Evolutionary conservation across 2,797 vertebrate genomes (phyloP).

Genomic region (Selene dorsalis): DNA sequence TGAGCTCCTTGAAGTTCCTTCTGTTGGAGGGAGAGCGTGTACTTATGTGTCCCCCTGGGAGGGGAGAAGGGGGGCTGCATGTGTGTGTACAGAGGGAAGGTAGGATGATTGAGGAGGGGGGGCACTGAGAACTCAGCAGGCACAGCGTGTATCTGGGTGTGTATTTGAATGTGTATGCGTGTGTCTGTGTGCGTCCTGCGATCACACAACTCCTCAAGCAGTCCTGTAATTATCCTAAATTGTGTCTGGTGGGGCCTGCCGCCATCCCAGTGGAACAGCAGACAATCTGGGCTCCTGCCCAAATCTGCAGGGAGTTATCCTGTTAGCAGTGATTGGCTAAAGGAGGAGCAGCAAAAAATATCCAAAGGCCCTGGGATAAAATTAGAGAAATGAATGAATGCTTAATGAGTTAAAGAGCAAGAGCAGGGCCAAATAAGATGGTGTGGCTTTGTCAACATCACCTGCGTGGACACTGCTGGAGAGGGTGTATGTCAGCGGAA

Average conservation of each 20-base stretch:
- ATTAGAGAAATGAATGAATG: slow-evolving; percentile 53
- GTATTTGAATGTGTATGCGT: slow-evolving; percentile 12
- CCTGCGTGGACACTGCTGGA: slow-evolving; percentile 7
- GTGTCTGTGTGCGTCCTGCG: slow-evolving; percentile 15
- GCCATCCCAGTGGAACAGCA: slow-evolving; percentile 52
- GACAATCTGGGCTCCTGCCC: slow-evolving; percentile 63
- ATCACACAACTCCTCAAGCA: slow-evolving; percentile 58
- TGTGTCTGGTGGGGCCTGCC: slow-evolving; percentile 59
- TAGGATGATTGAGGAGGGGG: slow-evolving; percentile 22
- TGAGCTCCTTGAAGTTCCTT: slow-evolving; percentile 66
- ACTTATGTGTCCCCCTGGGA: slow-evolving; percentile 57
- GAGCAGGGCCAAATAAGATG: slow-evolving; percentile 6
- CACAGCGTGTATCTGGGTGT: slow-evolving; percentile 1
- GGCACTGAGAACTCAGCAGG: slow-evolving; percentile 29
- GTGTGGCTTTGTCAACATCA: slow-evolving; percentile 16
- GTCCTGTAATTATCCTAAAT: slow-evolving; percentile 72
- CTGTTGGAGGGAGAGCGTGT: slow-evolving; percentile 55
- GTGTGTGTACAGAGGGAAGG: slow-evolving; percentile 18
- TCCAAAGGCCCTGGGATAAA: slow-evolving; percentile 45
- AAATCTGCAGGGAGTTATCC: slow-evolving; percentile 59
- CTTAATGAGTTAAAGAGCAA: slow-evolving; percentile 42
- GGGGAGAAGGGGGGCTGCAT: background rate
- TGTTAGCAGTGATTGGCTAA: slow-evolving; percentile 63
- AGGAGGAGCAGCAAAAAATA: slow-evolving; percentile 61
- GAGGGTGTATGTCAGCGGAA: background rate